Conservation (phyloP, 2,888 invertebrate genomes). For the Chirona hameri region DNA sequence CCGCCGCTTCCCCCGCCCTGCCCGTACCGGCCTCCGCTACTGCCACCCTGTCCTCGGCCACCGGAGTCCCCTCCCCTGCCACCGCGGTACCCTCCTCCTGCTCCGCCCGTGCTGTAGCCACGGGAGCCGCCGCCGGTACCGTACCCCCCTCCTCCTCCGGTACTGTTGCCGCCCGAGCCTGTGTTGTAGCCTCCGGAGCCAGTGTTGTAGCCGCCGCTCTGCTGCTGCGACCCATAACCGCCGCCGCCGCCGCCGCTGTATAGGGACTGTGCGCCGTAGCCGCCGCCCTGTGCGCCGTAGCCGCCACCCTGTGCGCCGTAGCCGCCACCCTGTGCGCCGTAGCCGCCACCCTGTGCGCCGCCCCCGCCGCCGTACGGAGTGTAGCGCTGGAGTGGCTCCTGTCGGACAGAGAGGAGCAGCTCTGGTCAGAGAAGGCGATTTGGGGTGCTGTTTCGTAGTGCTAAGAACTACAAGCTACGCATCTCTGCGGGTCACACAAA, state of each 20-base stretch:
- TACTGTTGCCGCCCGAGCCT: background rate
- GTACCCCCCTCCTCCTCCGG: background rate
- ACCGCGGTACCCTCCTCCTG: background rate
- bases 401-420: too few species aligned
- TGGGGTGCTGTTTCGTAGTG: too few species aligned
- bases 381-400: background rate
- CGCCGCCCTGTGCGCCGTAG: background rate
- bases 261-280: background rate
- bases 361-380: background rate
- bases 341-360: background rate
- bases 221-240: background rate
- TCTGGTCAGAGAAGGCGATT: too few species aligned
- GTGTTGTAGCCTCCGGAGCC: background rate
- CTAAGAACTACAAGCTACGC: too few species aligned
- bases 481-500: too few species aligned
- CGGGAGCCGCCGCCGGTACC: background rate
- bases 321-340: background rate
- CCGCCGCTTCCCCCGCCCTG: background rate
- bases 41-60: background rate
- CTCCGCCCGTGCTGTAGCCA: background rate
- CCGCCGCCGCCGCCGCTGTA: background rate
- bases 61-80: background rate
- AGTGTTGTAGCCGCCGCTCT: background rate
- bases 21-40: background rate
- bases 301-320: background rate